Conservation (phyloP, 1,140 invertebrate genomes). For the Mercenaria mercenaria region DNA sequence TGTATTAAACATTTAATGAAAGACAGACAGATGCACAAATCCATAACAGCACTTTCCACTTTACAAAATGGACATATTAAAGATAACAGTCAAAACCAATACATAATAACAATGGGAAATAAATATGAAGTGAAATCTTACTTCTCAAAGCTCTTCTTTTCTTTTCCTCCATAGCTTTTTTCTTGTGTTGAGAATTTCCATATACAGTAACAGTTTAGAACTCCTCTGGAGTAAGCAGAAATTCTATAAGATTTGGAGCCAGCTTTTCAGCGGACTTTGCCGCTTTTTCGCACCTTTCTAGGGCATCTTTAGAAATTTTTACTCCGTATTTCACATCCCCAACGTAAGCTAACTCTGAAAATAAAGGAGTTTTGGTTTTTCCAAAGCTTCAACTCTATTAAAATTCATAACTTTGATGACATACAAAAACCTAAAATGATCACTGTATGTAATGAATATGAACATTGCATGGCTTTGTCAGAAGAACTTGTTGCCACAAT, state of each 20-base stretch:
- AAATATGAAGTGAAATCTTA: background rate
- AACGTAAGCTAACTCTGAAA: constrained; percentile 19
- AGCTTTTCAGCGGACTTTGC: constrained; percentile 17
- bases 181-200: constrained; percentile 1
- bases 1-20: too few relatives aligned
- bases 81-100: too few relatives aligned
- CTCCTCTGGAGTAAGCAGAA: constrained; percentile 21
- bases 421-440: too few relatives aligned
- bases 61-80: too few relatives aligned
- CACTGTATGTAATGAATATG: too few relatives aligned
- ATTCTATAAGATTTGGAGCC: constrained; percentile 10
- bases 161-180: background rate
- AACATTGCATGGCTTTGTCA: too few relatives aligned
- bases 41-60: too few relatives aligned
- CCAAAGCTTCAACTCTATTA: background rate
- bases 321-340: background rate
- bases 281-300: background rate
- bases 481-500: too few relatives aligned
- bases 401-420: background rate
- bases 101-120: background rate
- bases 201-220: constrained; percentile 13
- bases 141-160: constrained; percentile 25
- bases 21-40: too few relatives aligned
- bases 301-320: background rate
- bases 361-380: background rate